These are phyloP conservation scores for Meda fulgida DNA, from an alignment of 2,797 vertebrate species.

Conservation along the genomic window DNA sequence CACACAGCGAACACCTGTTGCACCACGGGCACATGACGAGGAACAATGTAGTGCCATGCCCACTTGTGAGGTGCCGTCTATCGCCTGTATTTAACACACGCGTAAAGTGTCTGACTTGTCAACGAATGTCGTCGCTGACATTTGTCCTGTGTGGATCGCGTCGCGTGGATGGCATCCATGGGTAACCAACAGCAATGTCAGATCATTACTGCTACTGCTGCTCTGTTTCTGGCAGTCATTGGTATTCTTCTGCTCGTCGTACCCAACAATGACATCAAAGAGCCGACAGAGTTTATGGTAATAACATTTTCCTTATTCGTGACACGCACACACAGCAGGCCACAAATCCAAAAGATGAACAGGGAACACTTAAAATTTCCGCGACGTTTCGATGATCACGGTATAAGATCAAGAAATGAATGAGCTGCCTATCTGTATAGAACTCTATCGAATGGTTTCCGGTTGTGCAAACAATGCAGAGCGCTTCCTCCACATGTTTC, in stretches of 20 bases:
- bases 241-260: slow-evolving; percentile 83
- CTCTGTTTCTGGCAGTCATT: slow-evolving; percentile 73
- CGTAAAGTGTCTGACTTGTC: not conserved
- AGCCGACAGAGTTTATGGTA: slow-evolving; percentile 83
- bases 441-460: not conserved
- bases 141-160: not conserved
- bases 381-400: not conserved
- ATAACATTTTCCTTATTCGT: slow-evolving; percentile 37
- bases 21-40: not conserved
- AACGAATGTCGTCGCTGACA: slow-evolving; percentile 13
- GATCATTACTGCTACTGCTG: slow-evolving; percentile 62
- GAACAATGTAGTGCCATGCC: slow-evolving; percentile 36
- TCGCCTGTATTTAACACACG: not conserved
- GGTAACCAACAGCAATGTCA: slow-evolving; percentile 59
- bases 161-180: slow-evolving; percentile 57
- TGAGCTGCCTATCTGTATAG: not conserved
- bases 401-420: not conserved
- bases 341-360: not conserved
- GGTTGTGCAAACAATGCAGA: not conserved
- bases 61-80: slow-evolving; percentile 1
- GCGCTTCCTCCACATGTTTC: not conserved
- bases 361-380: not conserved
- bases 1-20: not conserved
- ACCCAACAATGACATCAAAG: slow-evolving; percentile 69
- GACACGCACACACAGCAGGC: not conserved